phyloP scores from a whole-genome alignment of 2,888 invertebrate species.

The Drosophila tanythrix region DNA sequence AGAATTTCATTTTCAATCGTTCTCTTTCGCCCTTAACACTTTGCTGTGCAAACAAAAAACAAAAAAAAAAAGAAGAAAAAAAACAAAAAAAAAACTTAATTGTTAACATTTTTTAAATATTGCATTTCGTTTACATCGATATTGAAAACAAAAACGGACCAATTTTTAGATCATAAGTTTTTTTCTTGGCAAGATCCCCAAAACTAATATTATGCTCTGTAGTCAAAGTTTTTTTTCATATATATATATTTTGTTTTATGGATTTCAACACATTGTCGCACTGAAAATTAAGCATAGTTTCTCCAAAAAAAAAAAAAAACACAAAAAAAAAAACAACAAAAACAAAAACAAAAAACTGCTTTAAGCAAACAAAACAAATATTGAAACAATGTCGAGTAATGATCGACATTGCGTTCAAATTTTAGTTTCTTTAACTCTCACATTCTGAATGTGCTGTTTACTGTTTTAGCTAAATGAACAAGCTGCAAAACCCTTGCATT shows the following conservation, averaged over 20 bases:
- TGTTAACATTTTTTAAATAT: not conserved
- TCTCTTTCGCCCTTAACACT: constrained; percentile 37
- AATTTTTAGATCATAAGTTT: constrained; percentile 1
- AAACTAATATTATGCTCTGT: constrained; percentile 39
- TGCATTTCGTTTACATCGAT: constrained; percentile 8
- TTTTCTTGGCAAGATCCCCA: constrained; percentile 27
- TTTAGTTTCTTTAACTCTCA: constrained; percentile 4
- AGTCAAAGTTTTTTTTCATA: constrained; percentile 43
- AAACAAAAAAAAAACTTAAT: not conserved
- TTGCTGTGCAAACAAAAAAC: constrained; percentile 69
- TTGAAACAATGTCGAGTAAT: constrained; percentile 5
- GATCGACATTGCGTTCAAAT: not conserved
- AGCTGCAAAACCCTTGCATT: constrained; percentile 62
- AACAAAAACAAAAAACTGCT: constrained; percentile 36
- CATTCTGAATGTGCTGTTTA: constrained; percentile 5
- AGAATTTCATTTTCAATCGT: constrained; percentile 27
- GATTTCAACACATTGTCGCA: constrained; percentile 21
- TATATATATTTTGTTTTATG: constrained; percentile 9
- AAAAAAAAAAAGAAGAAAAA: not conserved
- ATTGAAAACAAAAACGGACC: constrained; percentile 9
- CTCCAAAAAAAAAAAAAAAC: constrained; percentile 16
- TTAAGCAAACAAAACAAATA: constrained; percentile 40
- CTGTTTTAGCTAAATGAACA: constrained; percentile 52
- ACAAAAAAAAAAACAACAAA: constrained; percentile 8
- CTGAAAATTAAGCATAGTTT: constrained; percentile 8